Evolutionary conservation across 2,797 vertebrate species (phyloP).

Genomic region (Poecile montanus): DNA sequence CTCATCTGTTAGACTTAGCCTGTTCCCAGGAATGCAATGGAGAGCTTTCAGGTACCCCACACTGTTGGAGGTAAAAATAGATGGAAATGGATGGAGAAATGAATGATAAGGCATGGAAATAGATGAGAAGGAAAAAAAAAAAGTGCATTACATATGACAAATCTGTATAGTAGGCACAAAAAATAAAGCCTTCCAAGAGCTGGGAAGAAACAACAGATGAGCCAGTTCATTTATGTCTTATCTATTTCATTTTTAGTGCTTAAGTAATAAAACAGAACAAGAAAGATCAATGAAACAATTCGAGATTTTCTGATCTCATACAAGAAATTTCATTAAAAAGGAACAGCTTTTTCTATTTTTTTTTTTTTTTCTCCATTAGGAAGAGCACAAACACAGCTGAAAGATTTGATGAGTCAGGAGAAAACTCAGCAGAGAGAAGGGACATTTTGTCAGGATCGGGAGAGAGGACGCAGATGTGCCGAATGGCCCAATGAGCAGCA

Average conservation of each 20-base stretch:
- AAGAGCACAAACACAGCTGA: neutral
- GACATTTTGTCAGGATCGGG: neutral
- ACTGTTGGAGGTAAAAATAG: neutral
- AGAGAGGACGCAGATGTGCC: neutral
- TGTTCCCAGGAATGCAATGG: neutral
- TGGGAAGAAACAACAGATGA: conserved; percentile 6
- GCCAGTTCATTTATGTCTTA: conserved; percentile 1
- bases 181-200: neutral
- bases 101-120: conserved; percentile 2
- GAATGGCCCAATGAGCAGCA: neutral
- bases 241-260: conserved; percentile 36
- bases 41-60: neutral
- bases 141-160: neutral
- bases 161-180: neutral
- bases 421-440: neutral
- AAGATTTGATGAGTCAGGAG: conserved; percentile 26
- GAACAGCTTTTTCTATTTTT: neutral
- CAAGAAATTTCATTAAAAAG: conserved; percentile 38
- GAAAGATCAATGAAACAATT: conserved; percentile 41
- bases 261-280: conserved; percentile 35
- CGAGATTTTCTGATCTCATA: conserved; percentile 32
- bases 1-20: neutral
- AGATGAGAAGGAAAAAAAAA: neutral
- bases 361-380: neutral
- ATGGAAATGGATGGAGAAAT: neutral